Conservation (phyloP, 2,113 vertebrate species). For the Zosterops lateralis region DNA sequence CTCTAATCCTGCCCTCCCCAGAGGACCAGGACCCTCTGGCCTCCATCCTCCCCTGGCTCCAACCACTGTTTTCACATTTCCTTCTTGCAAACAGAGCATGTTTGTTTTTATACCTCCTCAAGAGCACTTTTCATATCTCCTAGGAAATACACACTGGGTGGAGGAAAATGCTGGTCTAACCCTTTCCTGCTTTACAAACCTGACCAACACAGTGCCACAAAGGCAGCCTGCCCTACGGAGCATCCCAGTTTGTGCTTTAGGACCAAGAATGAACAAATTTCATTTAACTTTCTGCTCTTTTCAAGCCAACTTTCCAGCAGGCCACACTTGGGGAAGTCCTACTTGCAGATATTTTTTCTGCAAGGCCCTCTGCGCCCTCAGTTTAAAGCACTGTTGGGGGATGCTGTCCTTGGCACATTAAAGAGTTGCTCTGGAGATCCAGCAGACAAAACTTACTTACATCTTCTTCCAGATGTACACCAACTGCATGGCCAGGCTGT, state of each 20-base stretch:
- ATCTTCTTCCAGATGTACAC: not conserved
- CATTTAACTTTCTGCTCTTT: not conserved
- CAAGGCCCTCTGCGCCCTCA: not conserved
- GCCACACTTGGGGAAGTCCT: accelerated
- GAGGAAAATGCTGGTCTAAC: not conserved
- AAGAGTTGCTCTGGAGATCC: not conserved
- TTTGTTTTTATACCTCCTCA: not conserved
- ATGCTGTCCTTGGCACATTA: not conserved
- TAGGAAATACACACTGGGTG: not conserved
- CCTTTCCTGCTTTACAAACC: not conserved
- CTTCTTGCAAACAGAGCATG: not conserved
- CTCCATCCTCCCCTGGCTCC: not conserved
- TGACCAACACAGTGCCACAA: not conserved
- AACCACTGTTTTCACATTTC: not conserved
- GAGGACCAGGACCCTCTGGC: not conserved
- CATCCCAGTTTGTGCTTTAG: not conserved
- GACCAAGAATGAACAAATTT: not conserved
- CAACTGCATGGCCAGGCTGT: not conserved
- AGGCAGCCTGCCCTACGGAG: not conserved
- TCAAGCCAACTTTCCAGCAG: not conserved
- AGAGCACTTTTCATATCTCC: not conserved
- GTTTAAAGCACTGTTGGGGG: not conserved
- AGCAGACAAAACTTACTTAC: not conserved
- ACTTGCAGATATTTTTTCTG: not conserved
- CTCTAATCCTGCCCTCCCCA: not conserved